These are phyloP conservation scores for Trichopoda pennipes DNA, from an alignment of 2,888 invertebrate genomes.

Conservation along the genomic window DNA sequence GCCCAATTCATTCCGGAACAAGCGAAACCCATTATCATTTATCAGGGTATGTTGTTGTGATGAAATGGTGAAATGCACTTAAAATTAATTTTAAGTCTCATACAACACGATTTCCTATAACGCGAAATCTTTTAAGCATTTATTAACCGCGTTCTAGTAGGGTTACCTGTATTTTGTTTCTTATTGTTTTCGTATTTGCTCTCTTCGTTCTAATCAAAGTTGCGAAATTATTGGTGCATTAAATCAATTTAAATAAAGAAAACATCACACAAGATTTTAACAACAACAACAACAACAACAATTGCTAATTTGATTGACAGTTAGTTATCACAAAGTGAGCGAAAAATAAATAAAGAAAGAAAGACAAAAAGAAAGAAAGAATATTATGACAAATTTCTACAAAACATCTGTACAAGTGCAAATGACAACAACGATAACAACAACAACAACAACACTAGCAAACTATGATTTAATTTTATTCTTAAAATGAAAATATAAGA, in stretches of 20 bases:
- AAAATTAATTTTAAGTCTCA: too few species aligned
- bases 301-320: slow-evolving; percentile 14
- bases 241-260: slow-evolving; percentile 51
- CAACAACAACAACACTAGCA: too few species aligned
- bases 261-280: slow-evolving; percentile 15
- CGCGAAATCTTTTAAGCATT: too few species aligned
- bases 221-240: slow-evolving; percentile 55
- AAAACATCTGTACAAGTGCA: slow-evolving; percentile 4
- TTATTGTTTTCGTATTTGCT: too few species aligned
- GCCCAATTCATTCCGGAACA: too few species aligned
- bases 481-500: not conserved
- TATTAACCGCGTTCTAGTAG: too few species aligned
- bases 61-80: too few species aligned
- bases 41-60: too few species aligned
- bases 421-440: slow-evolving; percentile 16
- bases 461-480: slow-evolving; percentile 6
- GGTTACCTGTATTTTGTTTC: too few species aligned
- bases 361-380: not conserved
- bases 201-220: slow-evolving; percentile 52
- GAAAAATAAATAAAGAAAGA: not conserved
- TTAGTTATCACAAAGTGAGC: not conserved
- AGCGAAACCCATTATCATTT: too few species aligned
- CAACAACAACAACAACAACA: slow-evolving; percentile 12
- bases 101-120: too few species aligned
- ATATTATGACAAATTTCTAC: not conserved